These are phyloP conservation scores for Rhincodon typus DNA, from an alignment of 2,797 vertebrate species.

Conservation along the genomic window DNA sequence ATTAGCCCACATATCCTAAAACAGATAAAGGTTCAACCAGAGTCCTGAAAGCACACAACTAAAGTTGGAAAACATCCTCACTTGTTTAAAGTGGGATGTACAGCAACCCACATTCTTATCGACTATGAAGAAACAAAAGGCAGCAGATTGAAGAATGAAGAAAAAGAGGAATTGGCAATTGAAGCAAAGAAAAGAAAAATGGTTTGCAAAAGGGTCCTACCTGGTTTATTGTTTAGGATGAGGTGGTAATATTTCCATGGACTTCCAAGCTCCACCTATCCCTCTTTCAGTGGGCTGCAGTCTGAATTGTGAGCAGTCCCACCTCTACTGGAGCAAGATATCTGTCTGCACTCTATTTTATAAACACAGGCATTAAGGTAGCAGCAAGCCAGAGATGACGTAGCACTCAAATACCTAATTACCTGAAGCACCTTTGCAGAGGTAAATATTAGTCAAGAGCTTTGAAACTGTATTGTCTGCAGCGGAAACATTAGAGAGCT, in stretches of 20 bases:
- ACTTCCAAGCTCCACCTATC: not conserved
- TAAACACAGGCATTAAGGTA: conserved; percentile 27
- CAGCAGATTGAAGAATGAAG: not conserved
- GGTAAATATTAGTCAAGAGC: not conserved
- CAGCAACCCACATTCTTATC: not conserved
- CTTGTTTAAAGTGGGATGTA: not conserved
- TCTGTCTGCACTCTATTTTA: conserved; percentile 11
- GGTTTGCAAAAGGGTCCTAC: not conserved
- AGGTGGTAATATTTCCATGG: not conserved
- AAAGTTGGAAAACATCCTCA: not conserved
- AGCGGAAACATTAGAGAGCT: not conserved
- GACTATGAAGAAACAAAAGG: too few relatives aligned
- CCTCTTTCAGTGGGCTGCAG: not conserved
- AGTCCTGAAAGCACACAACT: too few relatives aligned
- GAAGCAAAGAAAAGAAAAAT: not conserved
- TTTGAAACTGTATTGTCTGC: not conserved
- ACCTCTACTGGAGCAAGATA: not conserved
- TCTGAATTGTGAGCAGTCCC: not conserved
- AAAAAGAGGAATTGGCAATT: not conserved
- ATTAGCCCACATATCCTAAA: not conserved
- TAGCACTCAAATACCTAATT: conserved; percentile 21
- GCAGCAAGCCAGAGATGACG: not conserved
- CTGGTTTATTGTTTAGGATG: not conserved
- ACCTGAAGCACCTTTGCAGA: conserved; percentile 19
- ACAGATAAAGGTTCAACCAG: not conserved